phyloP scores from a whole-genome alignment of 2,888 invertebrate species.

The Epinotia ramella region DNA sequence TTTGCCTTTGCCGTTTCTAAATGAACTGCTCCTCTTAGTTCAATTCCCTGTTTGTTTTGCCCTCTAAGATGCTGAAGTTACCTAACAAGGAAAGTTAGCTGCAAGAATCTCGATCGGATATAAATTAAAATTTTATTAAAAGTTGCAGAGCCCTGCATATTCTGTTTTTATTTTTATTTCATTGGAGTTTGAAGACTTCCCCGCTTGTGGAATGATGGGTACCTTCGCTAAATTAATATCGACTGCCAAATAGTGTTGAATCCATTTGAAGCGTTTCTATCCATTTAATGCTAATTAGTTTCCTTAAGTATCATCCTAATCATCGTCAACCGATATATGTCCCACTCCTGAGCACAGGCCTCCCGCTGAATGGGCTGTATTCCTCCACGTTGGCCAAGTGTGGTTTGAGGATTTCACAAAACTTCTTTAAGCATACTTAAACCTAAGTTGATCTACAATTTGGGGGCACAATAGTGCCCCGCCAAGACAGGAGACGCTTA shows the following conservation, averaged over 20 bases:
- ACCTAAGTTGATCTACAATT: no score
- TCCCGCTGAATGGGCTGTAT: no score
- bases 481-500: no score
- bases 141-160: constrained; percentile 21
- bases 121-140: constrained; percentile 31
- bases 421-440: no score
- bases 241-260: not conserved
- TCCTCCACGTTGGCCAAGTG: no score
- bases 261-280: not conserved
- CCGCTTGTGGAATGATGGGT: constrained; percentile 8
- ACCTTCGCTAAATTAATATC: not conserved
- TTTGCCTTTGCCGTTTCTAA: constrained; percentile 8
- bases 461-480: no score
- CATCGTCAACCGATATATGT: no score
- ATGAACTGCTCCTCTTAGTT: not conserved
- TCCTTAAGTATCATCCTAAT: no score
- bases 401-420: no score
- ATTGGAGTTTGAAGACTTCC: constrained; percentile 28
- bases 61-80: constrained; percentile 23
- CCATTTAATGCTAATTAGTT: no score
- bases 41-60: constrained; percentile 23
- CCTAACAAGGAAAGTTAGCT: constrained; percentile 27
- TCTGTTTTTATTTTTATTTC: constrained; percentile 8
- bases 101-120: constrained; percentile 27
- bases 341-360: no score